These are phyloP conservation scores for Orientallactaga sibirica DNA, from an alignment of 2,797 vertebrate genomes.

Conservation along the genomic window DNA sequence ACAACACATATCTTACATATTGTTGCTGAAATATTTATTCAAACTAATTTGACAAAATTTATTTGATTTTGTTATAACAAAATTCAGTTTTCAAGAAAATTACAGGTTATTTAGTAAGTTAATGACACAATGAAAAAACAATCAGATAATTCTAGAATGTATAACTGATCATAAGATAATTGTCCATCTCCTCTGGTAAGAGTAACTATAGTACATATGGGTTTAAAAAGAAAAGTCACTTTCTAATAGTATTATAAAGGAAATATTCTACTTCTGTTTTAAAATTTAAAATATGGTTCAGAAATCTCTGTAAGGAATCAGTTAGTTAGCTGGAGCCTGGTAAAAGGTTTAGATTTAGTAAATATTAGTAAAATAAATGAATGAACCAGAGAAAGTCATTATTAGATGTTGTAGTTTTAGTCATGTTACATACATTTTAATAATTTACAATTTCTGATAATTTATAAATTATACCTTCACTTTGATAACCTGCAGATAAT, in stretches of 20 bases:
- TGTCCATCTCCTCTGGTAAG: background rate
- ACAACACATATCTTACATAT: background rate
- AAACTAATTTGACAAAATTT: conserved; percentile 1
- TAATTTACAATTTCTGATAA: background rate
- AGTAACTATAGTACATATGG: no score
- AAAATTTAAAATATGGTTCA: background rate
- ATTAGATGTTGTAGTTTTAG: conserved; percentile 1
- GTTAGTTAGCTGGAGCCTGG: background rate
- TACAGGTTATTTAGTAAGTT: background rate
- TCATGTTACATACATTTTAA: conserved; percentile 5
- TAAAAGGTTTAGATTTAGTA: conserved; percentile 1
- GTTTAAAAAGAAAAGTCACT: background rate
- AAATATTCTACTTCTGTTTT: background rate
- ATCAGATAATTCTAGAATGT: background rate
- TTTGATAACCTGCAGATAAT: background rate
- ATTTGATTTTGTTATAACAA: background rate
- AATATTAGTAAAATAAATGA: conserved; percentile 40
- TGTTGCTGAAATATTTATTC: background rate
- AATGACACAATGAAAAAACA: background rate
- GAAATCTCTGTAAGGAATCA: background rate
- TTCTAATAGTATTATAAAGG: background rate
- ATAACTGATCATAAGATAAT: background rate
- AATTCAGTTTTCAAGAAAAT: conserved; percentile 20
- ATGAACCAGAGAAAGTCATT: background rate
- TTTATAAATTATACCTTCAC: background rate